A percentile compares a stretch with the other conserved stretches of the same genome.
These are phyloP conservation scores for Caenorhabditis doughertyi DNA, from an alignment of 2,888 invertebrate genomes.

Conservation along the genomic window DNA sequence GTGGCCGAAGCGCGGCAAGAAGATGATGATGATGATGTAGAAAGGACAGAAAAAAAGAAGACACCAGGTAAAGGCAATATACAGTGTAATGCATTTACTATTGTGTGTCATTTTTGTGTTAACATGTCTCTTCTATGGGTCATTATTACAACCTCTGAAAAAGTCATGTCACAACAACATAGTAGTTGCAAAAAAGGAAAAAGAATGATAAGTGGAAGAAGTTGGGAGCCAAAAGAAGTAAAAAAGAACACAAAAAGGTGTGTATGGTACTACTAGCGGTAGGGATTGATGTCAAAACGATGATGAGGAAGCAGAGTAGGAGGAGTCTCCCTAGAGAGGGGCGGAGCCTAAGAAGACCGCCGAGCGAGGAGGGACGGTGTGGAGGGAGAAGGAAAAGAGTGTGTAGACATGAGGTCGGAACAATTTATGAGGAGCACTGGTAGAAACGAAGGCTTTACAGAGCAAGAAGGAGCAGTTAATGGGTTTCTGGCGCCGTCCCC, in stretches of 20 bases:
- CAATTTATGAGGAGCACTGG: constrained; percentile 52
- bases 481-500: background rate
- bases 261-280: too few species aligned
- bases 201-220: background rate
- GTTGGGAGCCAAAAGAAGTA: too few species aligned
- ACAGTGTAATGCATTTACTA: constrained; percentile 56
- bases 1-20: constrained; percentile 11
- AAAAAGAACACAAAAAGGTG: too few species aligned
- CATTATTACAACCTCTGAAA: constrained; percentile 35
- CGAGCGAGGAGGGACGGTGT: background rate
- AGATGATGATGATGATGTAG: constrained; percentile 41
- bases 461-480: constrained; percentile 10
- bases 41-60: constrained; percentile 12
- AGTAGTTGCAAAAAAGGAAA: too few species aligned
- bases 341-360: constrained; percentile 22
- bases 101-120: constrained; percentile 61
- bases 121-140: constrained; percentile 53
- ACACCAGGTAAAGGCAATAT: constrained; percentile 40
- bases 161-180: constrained; percentile 7
- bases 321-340: constrained; percentile 19
- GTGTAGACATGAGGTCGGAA: constrained; percentile 59
- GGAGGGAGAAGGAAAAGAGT: background rate
- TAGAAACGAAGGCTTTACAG: background rate
- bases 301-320: constrained; percentile 19
- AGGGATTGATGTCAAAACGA: constrained; percentile 30